Base-by-base conservation (phyloP, 2,113 vertebrate species). In the Gasterosteus aculeatus region DNA sequence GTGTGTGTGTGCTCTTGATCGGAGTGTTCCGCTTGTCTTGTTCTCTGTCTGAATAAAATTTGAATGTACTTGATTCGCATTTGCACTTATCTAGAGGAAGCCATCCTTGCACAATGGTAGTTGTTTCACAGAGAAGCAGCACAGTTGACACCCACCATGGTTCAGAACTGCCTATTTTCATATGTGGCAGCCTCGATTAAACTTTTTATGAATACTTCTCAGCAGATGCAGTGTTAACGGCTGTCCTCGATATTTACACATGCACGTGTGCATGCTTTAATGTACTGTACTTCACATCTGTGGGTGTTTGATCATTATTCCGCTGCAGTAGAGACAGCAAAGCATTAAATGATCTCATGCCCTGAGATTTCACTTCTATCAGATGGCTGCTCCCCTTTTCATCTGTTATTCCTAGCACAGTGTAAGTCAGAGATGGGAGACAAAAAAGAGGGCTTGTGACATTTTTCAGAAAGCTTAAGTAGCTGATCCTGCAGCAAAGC, bases 351-450 rank as follows among this genome's bases (percentile, higher is more conserved):
- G 51, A 56, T 58, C 46, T 71, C 66, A 59, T 39, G 54, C 58
- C 33, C 62, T 61, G 74, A 81, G 83, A 82, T 51, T 54, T 72
- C 19, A 76, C 63, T 64, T 85, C 71, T 47, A 56, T 83, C 75
- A 81, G 38, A 78, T 44, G 71, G 64, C 74, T 61, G 68, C 66
- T 73, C 72, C n/a, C 10, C 49, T 80, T 80, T 82, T 87, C 77
- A 81, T 80, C 65, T 85, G 81, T 72, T 83, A 82, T 86, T 72
- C 60, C 46, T 26, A 66, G 63, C 66, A 53, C 67, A 54, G 49
- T 75, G 72, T 29, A 72, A 69, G 63, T 29, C 14, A 47, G 2
- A 35, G 59, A 51, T 26, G 22, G 19, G 18, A 63, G 49, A 75
- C 60, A 31, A 58, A 75, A 64, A 75, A 51, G 39, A 26, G 18